A percentile compares a stretch with the other conserved stretches of the same genome.
Conservation (phyloP, 2,113 vertebrate genomes). For the Poeciliopsis prolifica region DNA sequence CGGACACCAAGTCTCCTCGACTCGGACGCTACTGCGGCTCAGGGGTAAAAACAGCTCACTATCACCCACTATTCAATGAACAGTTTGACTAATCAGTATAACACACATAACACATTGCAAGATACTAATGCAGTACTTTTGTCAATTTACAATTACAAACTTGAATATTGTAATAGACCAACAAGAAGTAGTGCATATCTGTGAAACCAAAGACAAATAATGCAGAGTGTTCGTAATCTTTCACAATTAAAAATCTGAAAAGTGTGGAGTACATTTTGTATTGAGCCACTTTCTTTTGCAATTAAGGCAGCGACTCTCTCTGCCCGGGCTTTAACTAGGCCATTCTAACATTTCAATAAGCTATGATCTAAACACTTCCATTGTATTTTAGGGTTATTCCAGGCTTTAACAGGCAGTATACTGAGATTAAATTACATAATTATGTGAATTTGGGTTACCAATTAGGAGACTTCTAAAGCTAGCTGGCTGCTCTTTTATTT, state of each 20-base stretch:
- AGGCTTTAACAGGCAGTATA: background rate
- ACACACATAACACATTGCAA: no score
- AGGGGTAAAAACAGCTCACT: slow-evolving; percentile 82
- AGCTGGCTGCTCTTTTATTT: background rate
- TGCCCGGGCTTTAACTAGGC: no score
- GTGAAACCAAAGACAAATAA: background rate
- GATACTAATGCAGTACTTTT: background rate
- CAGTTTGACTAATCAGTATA: background rate
- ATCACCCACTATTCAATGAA: background rate
- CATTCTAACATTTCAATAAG: no score
- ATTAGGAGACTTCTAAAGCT: no score
- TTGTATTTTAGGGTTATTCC: no score
- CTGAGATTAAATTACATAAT: background rate
- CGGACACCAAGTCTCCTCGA: slow-evolving; percentile 88
- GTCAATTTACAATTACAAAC: background rate
- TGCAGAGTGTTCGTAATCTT: no score
- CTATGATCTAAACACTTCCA: no score
- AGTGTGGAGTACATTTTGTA: no score
- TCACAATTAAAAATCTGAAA: no score
- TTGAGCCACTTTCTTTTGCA: no score
- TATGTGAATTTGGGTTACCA: background rate
- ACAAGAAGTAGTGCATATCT: background rate
- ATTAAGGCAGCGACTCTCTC: no score
- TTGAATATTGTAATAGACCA: background rate
- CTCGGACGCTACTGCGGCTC: slow-evolving; percentile 96